phyloP scores from a whole-genome alignment of 1,140 invertebrate genomes.

The Drosophila pallidifrons region DNA sequence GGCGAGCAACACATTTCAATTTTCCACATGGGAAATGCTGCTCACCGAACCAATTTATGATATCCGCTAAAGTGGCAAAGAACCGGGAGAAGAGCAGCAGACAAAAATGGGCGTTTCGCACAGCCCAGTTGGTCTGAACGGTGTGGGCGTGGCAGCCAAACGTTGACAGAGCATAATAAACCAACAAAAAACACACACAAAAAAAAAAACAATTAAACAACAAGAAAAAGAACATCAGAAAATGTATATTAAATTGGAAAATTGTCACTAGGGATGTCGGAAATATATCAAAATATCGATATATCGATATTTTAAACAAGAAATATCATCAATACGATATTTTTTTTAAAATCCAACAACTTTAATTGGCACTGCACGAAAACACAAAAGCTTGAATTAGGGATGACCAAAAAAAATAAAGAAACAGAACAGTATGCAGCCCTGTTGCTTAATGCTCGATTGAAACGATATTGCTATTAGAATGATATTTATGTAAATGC shows the following conservation, averaged over 20 bases:
- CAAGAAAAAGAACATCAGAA: constrained; percentile 6
- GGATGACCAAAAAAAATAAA: not conserved
- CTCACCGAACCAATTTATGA: constrained; percentile 79
- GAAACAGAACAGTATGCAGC: not conserved
- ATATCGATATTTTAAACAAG: too few species aligned
- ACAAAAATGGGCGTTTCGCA: constrained; percentile 8
- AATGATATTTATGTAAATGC: not conserved
- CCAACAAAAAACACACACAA: constrained; percentile 35
- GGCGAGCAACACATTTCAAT: constrained; percentile 66
- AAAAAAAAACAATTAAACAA: constrained; percentile 14
- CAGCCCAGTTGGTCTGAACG: not conserved
- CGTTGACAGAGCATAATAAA: constrained; percentile 64
- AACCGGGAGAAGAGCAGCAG: constrained; percentile 30
- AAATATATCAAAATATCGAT: too few species aligned
- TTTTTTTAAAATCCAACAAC: too few species aligned
- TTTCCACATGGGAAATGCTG: constrained; percentile 80
- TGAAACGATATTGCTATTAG: not conserved
- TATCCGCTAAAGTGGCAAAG: constrained; percentile 76
- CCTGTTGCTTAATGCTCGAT: not conserved
- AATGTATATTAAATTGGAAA: not conserved
- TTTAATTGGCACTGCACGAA: not conserved
- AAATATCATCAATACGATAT: too few species aligned
- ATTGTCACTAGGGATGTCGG: constrained; percentile 12
- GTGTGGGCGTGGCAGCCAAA: constrained; percentile 45
- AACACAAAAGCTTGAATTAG: not conserved